Percentiles rank a stretch among this genome's conserved stretches.
Conservation (phyloP, 2,888 invertebrate species). For the Lochmaea crataegi region DNA sequence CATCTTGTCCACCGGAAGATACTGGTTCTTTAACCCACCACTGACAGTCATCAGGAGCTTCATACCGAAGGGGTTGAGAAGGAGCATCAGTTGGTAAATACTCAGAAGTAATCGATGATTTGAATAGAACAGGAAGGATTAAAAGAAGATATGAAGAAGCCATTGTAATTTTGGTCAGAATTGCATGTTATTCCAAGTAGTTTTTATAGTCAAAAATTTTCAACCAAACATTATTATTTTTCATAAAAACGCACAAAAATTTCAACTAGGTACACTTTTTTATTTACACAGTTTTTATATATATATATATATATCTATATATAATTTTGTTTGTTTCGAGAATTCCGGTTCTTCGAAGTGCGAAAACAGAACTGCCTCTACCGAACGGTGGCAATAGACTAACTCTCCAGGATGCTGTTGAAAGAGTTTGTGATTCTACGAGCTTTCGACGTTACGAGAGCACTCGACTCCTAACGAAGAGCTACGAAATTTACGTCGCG, state of each 20-base stretch:
- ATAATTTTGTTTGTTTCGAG: conserved; percentile 3
- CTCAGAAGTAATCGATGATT: conserved; percentile 19
- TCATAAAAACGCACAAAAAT: background rate
- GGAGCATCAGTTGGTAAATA: conserved; percentile 57
- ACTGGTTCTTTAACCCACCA: conserved; percentile 77
- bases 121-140: conserved; percentile 30
- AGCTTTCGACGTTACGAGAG: conserved; percentile 68
- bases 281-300: background rate
- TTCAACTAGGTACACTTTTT: background rate
- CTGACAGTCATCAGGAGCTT: conserved; percentile 88
- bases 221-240: background rate
- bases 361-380: conserved; percentile 45
- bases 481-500: conserved; percentile 47
- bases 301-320: too few species aligned
- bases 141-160: conserved; percentile 40
- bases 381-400: conserved; percentile 56
- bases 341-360: conserved; percentile 6
- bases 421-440: conserved; percentile 59
- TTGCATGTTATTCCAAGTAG: conserved; percentile 29
- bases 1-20: conserved; percentile 69
- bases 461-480: conserved; percentile 52
- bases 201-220: background rate
- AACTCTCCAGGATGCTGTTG: conserved; percentile 56
- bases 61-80: conserved; percentile 71
- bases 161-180: conserved; percentile 45